Evolutionary conservation across 2,888 invertebrate genomes (phyloP).

Genomic region (Saturnia pavonia): DNA sequence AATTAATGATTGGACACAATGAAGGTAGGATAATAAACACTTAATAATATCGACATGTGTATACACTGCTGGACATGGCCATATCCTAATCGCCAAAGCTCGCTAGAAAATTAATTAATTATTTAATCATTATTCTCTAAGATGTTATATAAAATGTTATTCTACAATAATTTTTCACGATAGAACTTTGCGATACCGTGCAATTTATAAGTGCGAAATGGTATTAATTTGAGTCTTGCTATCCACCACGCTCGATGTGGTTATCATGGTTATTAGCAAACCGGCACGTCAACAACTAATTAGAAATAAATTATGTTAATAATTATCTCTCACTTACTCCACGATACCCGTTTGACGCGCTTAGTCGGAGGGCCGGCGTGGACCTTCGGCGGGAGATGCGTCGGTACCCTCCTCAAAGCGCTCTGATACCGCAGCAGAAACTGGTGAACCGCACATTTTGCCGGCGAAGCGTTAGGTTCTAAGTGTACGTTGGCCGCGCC

Average conservation of each 20-base stretch:
- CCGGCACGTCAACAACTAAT: background rate
- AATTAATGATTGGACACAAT: no score
- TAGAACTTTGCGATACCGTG: background rate
- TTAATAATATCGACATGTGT: no score
- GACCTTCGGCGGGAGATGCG: slow-evolving; percentile 65
- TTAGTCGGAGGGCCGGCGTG: slow-evolving; percentile 71
- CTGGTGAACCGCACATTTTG: slow-evolving; percentile 70
- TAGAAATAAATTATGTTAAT: background rate
- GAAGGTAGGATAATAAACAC: no score
- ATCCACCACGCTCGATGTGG: background rate
- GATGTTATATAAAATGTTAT: no score
- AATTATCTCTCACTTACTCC: slow-evolving; percentile 61
- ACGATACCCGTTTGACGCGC: slow-evolving; percentile 72
- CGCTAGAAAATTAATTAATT: no score
- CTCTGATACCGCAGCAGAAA: slow-evolving; percentile 69
- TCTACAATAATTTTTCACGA: background rate
- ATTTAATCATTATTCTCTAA: no score
- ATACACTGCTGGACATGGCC: no score
- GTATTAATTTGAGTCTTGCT: background rate
- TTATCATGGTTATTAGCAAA: background rate
- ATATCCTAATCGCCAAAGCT: no score
- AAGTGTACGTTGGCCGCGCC: slow-evolving; percentile 28
- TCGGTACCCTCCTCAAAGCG: slow-evolving; percentile 65
- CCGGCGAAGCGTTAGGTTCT: slow-evolving; percentile 46
- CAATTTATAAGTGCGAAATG: background rate